Evolutionary conservation across 2,113 vertebrate species (phyloP).

Genomic region (Bubalus kerabau): DNA sequence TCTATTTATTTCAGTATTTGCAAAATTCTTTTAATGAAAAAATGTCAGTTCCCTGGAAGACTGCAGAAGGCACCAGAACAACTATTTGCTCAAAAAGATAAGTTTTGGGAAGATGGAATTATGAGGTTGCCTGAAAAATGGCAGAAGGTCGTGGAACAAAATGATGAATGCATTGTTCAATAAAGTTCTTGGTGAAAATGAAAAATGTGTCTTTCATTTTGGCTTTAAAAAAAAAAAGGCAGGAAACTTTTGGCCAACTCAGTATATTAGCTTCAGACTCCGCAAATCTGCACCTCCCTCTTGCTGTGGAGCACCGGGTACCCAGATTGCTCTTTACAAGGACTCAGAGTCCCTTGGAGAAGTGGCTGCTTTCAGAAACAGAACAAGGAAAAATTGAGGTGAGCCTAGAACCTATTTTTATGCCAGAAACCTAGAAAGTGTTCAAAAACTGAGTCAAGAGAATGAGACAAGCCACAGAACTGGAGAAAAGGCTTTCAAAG

Average conservation of each 20-base stretch:
- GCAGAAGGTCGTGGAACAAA: background rate
- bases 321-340: background rate
- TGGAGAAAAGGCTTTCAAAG: background rate
- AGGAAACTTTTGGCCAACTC: background rate
- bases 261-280: background rate
- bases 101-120: background rate
- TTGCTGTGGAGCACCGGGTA: background rate
- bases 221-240: background rate
- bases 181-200: background rate
- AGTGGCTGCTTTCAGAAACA: background rate
- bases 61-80: accelerated
- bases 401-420: background rate
- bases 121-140: background rate
- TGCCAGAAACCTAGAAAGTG: background rate
- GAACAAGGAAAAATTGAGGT: background rate
- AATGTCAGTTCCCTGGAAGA: background rate
- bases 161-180: background rate
- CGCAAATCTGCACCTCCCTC: background rate
- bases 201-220: background rate
- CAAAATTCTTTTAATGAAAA: background rate
- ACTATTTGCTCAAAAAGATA: background rate
- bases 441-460: background rate
- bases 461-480: background rate
- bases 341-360: background rate
- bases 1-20: background rate